A percentile compares a stretch with the other conserved stretches of the same genome.
phyloP scores from a whole-genome alignment of 2,113 vertebrate species.

The Gnathonemus longibarbis region DNA sequence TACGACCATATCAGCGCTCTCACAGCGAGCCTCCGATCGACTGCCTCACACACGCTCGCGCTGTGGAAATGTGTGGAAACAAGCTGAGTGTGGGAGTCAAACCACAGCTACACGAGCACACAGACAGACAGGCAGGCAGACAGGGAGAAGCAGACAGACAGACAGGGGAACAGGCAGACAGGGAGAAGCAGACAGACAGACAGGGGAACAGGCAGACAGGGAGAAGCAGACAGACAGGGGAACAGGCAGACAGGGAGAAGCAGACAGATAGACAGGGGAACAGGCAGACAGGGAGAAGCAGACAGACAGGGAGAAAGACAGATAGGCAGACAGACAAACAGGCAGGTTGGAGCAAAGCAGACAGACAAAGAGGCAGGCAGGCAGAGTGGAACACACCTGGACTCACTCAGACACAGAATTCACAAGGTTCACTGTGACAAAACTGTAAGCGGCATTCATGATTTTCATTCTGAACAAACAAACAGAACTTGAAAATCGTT shows the following conservation, averaged over 20 bases:
- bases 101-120: neutral
- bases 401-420: conserved; percentile 4
- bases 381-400: neutral
- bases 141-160: too few species aligned
- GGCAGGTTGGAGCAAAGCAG: too few species aligned
- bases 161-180: too few species aligned
- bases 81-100: neutral
- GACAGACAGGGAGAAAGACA: too few species aligned
- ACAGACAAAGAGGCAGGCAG: too few species aligned
- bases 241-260: neutral
- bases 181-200: too few species aligned
- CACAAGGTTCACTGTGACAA: neutral
- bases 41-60: neutral
- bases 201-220: neutral
- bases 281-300: too few species aligned
- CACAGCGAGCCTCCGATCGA: neutral
- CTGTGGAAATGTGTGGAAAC: neutral
- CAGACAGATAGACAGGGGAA: neutral
- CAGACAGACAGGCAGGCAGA: neutral
- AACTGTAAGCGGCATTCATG: neutral
- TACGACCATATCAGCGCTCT: conserved; percentile 26
- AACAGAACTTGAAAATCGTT: too few species aligned
- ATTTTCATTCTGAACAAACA: neutral
- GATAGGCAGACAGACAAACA: too few species aligned
- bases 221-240: neutral